A percentile compares a stretch with the other conserved stretches of the same genome.
These are phyloP conservation scores for Phylloscopus whistleri DNA, from an alignment of 2,113 vertebrate species.

Conservation along the genomic window DNA sequence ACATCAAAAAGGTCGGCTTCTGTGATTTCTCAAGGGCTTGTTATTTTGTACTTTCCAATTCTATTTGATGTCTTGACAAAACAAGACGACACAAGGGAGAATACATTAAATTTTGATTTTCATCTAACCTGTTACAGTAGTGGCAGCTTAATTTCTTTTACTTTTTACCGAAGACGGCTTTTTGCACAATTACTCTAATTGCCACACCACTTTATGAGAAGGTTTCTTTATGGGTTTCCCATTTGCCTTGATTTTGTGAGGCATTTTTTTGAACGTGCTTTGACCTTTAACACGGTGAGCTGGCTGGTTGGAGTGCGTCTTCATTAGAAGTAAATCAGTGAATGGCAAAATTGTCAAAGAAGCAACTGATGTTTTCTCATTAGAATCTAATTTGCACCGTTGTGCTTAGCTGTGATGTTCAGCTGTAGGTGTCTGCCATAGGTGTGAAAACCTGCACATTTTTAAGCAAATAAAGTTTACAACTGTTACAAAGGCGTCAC, in stretches of 20 bases:
- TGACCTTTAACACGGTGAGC: slow-evolving; percentile 78
- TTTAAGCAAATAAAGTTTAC: slow-evolving; percentile 69
- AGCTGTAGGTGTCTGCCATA: slow-evolving; percentile 65
- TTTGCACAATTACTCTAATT: slow-evolving; percentile 82
- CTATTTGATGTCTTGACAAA: slow-evolving; percentile 97
- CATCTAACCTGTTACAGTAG: slow-evolving; percentile 80
- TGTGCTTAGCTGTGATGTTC: slow-evolving; percentile 68
- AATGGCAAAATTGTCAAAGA: slow-evolving; percentile 77
- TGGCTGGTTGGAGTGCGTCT: slow-evolving; percentile 69
- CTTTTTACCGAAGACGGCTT: slow-evolving; percentile 72
- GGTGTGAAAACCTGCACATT: slow-evolving; percentile 65
- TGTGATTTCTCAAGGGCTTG: slow-evolving; percentile 90
- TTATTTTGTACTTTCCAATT: slow-evolving; percentile 92
- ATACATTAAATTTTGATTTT: slow-evolving; percentile 92
- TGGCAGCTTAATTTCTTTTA: slow-evolving; percentile 78
- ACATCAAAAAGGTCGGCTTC: slow-evolving; percentile 87
- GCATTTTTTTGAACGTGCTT: slow-evolving; percentile 72
- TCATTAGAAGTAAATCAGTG: slow-evolving; percentile 79
- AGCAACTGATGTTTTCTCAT: slow-evolving; percentile 79
- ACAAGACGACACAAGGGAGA: slow-evolving; percentile 91
- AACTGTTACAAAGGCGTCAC: slow-evolving; percentile 21
- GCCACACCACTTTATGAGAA: slow-evolving; percentile 65
- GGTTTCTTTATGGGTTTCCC: slow-evolving; percentile 56
- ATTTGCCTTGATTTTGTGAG: slow-evolving; percentile 71
- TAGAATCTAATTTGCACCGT: slow-evolving; percentile 76